These are phyloP conservation scores for Lutjanus campechanus DNA, from an alignment of 2,797 vertebrate species.

Conservation along the genomic window DNA sequence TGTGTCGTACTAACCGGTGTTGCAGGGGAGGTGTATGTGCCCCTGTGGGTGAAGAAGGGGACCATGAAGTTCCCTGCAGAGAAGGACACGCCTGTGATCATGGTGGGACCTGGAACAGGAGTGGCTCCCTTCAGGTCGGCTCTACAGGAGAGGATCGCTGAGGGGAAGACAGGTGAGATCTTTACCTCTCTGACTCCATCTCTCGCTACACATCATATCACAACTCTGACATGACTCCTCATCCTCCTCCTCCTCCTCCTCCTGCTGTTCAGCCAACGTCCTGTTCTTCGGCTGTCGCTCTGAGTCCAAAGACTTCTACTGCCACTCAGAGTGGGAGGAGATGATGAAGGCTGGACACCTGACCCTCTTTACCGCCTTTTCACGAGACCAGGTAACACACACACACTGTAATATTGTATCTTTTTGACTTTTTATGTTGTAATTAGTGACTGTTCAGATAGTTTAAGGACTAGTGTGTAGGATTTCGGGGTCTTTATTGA, in stretches of 20 bases:
- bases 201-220: neutral
- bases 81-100: constrained; percentile 84
- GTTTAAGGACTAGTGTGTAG: no score
- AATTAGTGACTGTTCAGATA: no score
- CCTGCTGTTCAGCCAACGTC: constrained; percentile 83
- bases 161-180: constrained; percentile 82
- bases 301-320: constrained; percentile 92
- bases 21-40: constrained; percentile 86
- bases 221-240: neutral
- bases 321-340: constrained; percentile 89
- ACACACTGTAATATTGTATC: neutral
- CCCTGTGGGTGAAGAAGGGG: constrained; percentile 94
- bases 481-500: no score
- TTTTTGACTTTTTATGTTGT: no score
- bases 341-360: constrained; percentile 83
- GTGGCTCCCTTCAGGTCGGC: constrained; percentile 95
- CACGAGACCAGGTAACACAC: constrained; percentile 92
- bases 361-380: constrained; percentile 92
- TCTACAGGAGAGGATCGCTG: constrained; percentile 89
- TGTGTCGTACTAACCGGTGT: neutral
- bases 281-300: constrained; percentile 95
- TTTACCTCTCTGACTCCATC: neutral
- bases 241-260: neutral
- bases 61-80: constrained; percentile 88
- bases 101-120: constrained; percentile 97